Conservation (phyloP, 2,888 invertebrate genomes). For the Apamea sordens region DNA sequence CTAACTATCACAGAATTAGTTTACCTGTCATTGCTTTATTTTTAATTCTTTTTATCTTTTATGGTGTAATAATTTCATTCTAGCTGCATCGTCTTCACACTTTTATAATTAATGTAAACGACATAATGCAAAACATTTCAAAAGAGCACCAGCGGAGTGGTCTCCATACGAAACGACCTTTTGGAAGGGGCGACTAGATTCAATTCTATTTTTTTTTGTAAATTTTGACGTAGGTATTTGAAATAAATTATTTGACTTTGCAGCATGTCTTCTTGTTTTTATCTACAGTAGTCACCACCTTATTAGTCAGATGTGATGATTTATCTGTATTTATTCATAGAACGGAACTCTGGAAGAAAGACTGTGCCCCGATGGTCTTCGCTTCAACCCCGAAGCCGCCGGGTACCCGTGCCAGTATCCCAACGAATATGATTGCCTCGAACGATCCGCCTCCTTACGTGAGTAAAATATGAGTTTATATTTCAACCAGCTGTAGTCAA, state of each 20-base stretch:
- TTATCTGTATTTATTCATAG: conserved; percentile 68
- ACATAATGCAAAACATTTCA: too few species aligned
- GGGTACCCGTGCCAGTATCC: conserved; percentile 95
- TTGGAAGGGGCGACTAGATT: background rate
- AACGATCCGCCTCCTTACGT: conserved; percentile 92
- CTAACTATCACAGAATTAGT: too few species aligned
- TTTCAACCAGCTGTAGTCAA: conserved; percentile 1
- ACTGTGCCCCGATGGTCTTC: conserved; percentile 95
- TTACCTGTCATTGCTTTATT: too few species aligned
- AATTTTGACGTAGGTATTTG: too few species aligned
- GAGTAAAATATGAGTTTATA: conserved; percentile 77
- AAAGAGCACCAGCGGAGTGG: too few species aligned
- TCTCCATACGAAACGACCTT: background rate
- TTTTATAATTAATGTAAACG: too few species aligned
- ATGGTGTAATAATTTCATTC: too few species aligned
- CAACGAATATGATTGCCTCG: conserved; percentile 94
- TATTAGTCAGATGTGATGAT: background rate
- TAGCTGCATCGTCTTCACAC: too few species aligned
- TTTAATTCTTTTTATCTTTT: too few species aligned
- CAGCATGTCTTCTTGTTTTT: background rate
- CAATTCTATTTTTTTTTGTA: background rate
- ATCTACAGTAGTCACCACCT: background rate
- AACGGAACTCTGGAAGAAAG: conserved; percentile 94
- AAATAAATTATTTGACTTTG: background rate
- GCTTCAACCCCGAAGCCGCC: conserved; percentile 93